Conservation (phyloP, 2,113 vertebrate genomes). For the Setophaga petechia region DNA sequence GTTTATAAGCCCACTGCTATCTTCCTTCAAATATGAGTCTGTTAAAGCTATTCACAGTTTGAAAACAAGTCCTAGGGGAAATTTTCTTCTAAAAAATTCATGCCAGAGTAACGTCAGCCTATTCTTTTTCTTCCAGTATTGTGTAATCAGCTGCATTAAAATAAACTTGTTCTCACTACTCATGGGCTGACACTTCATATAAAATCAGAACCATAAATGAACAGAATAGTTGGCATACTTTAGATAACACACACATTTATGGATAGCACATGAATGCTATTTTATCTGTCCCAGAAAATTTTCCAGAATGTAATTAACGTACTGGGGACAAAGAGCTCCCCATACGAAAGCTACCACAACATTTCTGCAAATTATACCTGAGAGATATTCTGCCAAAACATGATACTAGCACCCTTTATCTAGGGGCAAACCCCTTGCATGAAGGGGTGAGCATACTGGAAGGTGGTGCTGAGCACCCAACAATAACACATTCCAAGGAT, state of each 20-base stretch:
- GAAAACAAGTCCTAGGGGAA: background rate
- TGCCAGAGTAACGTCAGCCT: background rate
- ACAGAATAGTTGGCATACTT: background rate
- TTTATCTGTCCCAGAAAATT: background rate
- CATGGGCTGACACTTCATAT: background rate
- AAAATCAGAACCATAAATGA: slow-evolving; percentile 27
- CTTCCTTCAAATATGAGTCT: background rate
- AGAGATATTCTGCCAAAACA: background rate
- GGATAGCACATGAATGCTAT: background rate
- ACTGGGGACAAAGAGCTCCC: background rate
- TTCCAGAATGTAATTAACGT: background rate
- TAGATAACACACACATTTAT: background rate
- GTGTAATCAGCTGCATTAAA: slow-evolving; percentile 7
- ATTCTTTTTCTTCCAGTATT: background rate
- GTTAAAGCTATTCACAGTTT: background rate
- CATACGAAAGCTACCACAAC: background rate
- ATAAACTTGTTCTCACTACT: slow-evolving; percentile 28
- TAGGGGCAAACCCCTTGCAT: background rate
- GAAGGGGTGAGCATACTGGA: background rate
- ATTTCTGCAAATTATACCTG: background rate
- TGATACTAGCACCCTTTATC: too few relatives aligned
- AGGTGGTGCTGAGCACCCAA: background rate
- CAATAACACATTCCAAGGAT: background rate
- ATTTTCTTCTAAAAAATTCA: background rate
- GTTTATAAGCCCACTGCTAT: background rate